Conservation (phyloP, 2,797 vertebrate species). For the Sebastes dallii region DNA sequence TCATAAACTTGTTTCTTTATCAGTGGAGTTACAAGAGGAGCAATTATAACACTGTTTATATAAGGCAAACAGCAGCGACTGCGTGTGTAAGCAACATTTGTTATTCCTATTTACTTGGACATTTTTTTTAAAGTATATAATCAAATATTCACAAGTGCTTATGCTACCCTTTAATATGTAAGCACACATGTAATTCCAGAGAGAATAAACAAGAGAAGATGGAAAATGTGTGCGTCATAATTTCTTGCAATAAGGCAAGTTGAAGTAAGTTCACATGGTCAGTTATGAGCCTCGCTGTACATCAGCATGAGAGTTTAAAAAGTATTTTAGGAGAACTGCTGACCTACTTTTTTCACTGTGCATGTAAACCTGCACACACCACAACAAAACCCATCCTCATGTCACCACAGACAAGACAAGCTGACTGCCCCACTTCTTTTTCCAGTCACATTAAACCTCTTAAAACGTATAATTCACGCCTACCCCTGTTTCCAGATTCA, state of each 20-base stretch:
- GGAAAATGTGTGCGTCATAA: neutral
- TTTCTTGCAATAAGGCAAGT: neutral
- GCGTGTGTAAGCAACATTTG: neutral
- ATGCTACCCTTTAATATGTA: neutral
- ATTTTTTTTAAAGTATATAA: neutral
- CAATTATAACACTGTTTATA: conserved; percentile 15
- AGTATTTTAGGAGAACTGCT: conserved; percentile 20
- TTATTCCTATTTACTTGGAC: neutral
- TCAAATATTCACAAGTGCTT: conserved; percentile 5
- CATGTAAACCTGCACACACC: conserved; percentile 9
- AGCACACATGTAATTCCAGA: neutral
- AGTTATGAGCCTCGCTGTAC: neutral
- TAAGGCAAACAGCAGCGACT: conserved; percentile 1
- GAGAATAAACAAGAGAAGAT: neutral
- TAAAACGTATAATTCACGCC: conserved; percentile 53
- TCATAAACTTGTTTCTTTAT: conserved; percentile 7
- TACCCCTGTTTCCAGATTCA: conserved; percentile 33
- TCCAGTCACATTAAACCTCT: conserved; percentile 50
- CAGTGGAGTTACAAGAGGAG: neutral
- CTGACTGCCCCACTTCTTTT: conserved; percentile 39
- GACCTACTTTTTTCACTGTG: conserved; percentile 37
- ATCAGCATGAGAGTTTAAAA: conserved; percentile 13
- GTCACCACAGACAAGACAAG: conserved; percentile 33
- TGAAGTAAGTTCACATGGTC: neutral
- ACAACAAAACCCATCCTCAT: conserved; percentile 12